Base-by-base conservation (phyloP, 2,797 vertebrate species). In the Gouania willdenowi region DNA sequence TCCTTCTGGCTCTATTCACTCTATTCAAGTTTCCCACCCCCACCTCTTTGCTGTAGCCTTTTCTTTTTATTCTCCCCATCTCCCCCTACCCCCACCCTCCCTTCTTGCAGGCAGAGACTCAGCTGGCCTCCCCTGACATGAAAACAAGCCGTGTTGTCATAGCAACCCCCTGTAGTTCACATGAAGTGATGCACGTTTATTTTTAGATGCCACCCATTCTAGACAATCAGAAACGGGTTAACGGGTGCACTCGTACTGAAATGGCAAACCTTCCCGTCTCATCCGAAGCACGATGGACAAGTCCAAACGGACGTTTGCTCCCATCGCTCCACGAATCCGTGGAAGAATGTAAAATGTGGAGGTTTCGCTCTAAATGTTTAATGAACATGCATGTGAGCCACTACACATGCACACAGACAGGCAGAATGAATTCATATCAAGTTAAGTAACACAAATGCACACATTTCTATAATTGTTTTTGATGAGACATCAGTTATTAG, bases 81-180 rank as follows among this genome's bases (percentile, higher is more conserved):
- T 14, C 16, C 20, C 39, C n/a, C 35, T 4, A 40, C 8, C 27
- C 33, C 29, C 21, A 23, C 35, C 9, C 19, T 18, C 39, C 29
- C 26, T 50, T 49, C 59, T 64, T n/a, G 2, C 40, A 62, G 75
- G 66, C 68, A 51, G 57, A 63, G 66, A 44, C 66, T 82, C 81
- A 80, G 62, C 78, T 78, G 71, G 71, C 68, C 75, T 82, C 70
- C 65, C 34, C 41, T 77, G 77, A 82, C 74, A 84, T 41, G 46
- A 87, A 84, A 88, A 88, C 85, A 88, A 85, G 79, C 68, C 53
- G 5, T 55, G 87, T 90, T 82, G 79, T 73, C 79, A 76, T 85
- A 71, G 85, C 71, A 86, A 88, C 88, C 53, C 35, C 43, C 64
- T 77, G 65, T 79, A 71, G 77, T 71, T 71, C 71, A 79, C 70